phyloP scores from a whole-genome alignment of 2,113 vertebrate genomes.

The Herpailurus yagouaroundi region DNA sequence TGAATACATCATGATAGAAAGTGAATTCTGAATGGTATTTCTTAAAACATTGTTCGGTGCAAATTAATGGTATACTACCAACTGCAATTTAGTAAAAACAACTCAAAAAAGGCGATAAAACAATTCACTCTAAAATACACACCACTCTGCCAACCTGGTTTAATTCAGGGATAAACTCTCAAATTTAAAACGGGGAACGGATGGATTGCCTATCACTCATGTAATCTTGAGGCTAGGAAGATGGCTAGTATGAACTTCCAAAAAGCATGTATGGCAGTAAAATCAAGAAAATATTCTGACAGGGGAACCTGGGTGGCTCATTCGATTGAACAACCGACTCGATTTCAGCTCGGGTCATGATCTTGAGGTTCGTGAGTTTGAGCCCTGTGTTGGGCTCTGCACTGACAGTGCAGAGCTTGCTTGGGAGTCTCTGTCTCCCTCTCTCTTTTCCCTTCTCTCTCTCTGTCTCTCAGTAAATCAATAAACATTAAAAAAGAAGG shows the following conservation, averaged over 20 bases:
- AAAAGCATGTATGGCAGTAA: background rate
- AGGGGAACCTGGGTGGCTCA: background rate
- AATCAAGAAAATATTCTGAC: background rate
- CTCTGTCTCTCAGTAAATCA: no score
- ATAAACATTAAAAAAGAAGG: no score
- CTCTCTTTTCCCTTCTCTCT: no score
- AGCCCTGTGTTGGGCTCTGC: no score
- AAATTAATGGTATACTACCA: background rate
- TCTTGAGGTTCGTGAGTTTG: no score
- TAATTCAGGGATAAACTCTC: background rate
- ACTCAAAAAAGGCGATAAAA: background rate
- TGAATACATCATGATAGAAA: background rate
- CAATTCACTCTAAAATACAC: background rate
- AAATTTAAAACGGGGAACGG: background rate
- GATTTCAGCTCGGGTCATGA: no score
- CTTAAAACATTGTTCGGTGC: background rate
- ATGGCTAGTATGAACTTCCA: background rate
- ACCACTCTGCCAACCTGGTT: background rate
- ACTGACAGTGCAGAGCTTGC: no score
- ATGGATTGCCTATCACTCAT: background rate
- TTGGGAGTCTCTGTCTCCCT: no score
- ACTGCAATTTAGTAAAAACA: background rate
- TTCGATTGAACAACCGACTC: no score
- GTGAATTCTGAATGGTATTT: background rate
- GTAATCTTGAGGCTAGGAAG: background rate